Evolutionary conservation across 2,888 invertebrate genomes (phyloP), one percentile per base, ranked within the genome.

Genomic region (Thymelicus sylvestris): DNA sequence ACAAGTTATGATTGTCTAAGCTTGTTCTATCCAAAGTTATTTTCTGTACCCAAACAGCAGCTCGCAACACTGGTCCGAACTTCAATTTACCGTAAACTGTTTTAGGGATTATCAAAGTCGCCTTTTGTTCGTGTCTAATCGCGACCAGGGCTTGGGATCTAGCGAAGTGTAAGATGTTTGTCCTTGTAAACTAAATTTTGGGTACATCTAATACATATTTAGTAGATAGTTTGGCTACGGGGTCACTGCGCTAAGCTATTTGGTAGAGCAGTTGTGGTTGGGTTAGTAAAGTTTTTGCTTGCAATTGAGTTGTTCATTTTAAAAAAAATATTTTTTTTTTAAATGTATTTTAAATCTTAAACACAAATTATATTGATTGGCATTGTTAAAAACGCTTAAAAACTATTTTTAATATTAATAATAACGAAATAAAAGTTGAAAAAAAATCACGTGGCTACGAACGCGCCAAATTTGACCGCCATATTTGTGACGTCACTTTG

Each of bases 131-230:
- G 68, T 68, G 68, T 19, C 55, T 78, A 84, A 84, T 86, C 83
- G 81, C 79, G 78, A 78, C 79, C 80, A 81, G 81, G 84, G 82
- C 12, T 13, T 24, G 41, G 44, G 68, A 68, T 68, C 68, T 68
- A 67, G 60, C 39, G 50, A 15, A 47, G 62, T 52, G 64, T 15
- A 44, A 50, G 66, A 64, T 67, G 68, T 68, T 68, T 68, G 64
- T 52, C 50, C 64, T 64, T 50, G 50, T 64, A 39, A n/a, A 52
- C 52, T 59, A 64, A 63, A 64, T 64, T 64, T 64, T 13, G 64
- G 50, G 64, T 39, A 50, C 4, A 48, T 63, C 48, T 50, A 39
- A 24, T 55, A 55, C 24, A 55, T 55, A 55, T 59, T 39, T 59
- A 74, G 75, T 76, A 75, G 74, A 76, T 79, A 80, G 78, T 79